Conservation (phyloP, 2,113 vertebrate species). For the Eleginops maclovinus region DNA sequence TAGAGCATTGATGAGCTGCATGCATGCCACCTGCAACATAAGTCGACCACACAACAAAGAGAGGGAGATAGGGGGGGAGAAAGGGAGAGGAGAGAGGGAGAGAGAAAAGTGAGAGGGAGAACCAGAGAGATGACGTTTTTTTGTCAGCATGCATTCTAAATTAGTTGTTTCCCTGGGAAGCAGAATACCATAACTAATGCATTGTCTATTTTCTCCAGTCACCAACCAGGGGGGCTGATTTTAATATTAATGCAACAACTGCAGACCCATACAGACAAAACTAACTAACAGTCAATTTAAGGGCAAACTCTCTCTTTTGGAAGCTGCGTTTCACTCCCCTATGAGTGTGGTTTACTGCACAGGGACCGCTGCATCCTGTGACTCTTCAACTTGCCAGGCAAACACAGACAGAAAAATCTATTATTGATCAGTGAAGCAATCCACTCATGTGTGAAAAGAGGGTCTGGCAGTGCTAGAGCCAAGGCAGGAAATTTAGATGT, state of each 20-base stretch:
- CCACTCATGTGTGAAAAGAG: constrained; percentile 67
- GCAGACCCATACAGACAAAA: constrained; percentile 65
- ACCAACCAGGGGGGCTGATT: constrained; percentile 65
- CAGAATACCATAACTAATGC: constrained; percentile 79
- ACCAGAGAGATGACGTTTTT: constrained; percentile 50
- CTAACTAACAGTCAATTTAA: constrained; percentile 75
- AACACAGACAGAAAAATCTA: constrained; percentile 73
- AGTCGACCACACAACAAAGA: constrained; percentile 68
- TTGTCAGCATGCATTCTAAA: constrained; percentile 68
- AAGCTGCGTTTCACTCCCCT: constrained; percentile 59
- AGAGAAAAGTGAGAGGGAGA: constrained; percentile 13
- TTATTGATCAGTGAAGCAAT: constrained; percentile 75
- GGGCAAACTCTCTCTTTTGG: constrained; percentile 70
- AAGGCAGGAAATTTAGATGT: constrained; percentile 48
- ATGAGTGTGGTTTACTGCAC: constrained; percentile 64
- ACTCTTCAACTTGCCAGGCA: constrained; percentile 53
- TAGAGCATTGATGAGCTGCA: constrained; percentile 99
- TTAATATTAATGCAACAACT: constrained; percentile 81
- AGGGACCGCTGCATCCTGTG: constrained; percentile 58
- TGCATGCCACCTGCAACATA: constrained; percentile 92
- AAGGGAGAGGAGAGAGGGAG: not conserved
- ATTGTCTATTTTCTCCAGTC: constrained; percentile 76
- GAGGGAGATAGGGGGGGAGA: not conserved
- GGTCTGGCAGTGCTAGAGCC: constrained; percentile 26
- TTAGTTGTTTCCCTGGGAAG: constrained; percentile 69